Percentiles rank a stretch among this genome's conserved stretches.
These are phyloP conservation scores for Heliconius nattereri DNA, from an alignment of 1,140 invertebrate genomes.

Conservation along the genomic window DNA sequence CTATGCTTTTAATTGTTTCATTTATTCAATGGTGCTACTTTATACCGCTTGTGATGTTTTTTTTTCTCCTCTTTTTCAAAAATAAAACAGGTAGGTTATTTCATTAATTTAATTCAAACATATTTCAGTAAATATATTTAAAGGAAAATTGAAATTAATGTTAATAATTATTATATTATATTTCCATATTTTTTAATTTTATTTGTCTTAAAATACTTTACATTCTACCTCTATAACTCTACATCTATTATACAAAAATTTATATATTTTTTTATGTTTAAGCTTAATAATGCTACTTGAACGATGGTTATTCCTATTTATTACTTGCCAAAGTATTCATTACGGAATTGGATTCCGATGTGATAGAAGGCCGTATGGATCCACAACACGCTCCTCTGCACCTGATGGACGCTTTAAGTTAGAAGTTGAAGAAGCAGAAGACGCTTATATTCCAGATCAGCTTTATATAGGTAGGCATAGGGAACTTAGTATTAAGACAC, in stretches of 20 bases:
- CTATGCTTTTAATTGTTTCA: constrained; percentile 29
- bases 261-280: background rate
- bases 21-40: constrained; percentile 20
- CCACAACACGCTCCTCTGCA: constrained; percentile 54
- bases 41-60: background rate
- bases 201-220: too few species aligned
- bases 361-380: constrained; percentile 66
- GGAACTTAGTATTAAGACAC: too few species aligned
- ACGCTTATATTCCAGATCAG: constrained; percentile 65
- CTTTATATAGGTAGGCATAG: constrained; percentile 57
- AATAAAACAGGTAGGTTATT: background rate
- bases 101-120: too few species aligned
- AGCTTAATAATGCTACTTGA: background rate
- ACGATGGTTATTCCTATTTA: background rate
- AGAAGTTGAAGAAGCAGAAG: constrained; percentile 49
- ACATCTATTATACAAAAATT: background rate
- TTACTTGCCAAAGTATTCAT: background rate
- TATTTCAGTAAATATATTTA: too few species aligned
- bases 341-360: constrained; percentile 53
- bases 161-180: too few species aligned
- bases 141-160: too few species aligned
- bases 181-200: too few species aligned
- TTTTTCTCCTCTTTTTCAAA: background rate
- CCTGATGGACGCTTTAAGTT: constrained; percentile 66
- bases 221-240: too few species aligned